phyloP scores from a whole-genome alignment of 2,888 invertebrate species.

The Amphipyra tragopoginis region DNA sequence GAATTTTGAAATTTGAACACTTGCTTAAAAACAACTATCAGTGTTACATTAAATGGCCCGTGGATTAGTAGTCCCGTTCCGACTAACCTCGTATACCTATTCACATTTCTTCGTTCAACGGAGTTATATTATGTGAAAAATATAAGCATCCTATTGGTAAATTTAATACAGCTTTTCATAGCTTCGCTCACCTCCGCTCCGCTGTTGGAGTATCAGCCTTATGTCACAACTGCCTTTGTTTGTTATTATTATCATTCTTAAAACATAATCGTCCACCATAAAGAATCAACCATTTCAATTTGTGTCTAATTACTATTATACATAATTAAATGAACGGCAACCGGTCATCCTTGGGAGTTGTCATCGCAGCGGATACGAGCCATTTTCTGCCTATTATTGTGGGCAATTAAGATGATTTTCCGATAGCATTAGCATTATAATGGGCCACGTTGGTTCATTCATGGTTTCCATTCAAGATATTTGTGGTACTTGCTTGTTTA shows the following conservation, averaged over 20 bases:
- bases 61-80: no score
- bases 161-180: no score
- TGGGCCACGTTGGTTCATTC: slow-evolving; percentile 75
- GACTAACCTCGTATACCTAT: no score
- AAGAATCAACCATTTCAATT: slow-evolving; percentile 40
- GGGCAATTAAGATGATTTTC: slow-evolving; percentile 80
- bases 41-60: no score
- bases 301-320: slow-evolving; percentile 35
- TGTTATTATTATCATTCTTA: background rate
- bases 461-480: slow-evolving; percentile 64
- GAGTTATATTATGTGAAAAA: no score
- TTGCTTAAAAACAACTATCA: no score
- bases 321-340: slow-evolving; percentile 53
- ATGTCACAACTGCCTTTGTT: background rate
- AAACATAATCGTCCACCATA: slow-evolving; percentile 3
- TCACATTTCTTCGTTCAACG: no score
- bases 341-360: slow-evolving; percentile 58
- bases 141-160: no score
- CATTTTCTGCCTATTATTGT: slow-evolving; percentile 78
- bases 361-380: slow-evolving; percentile 74
- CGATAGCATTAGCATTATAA: slow-evolving; percentile 86
- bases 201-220: background rate
- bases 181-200: no score
- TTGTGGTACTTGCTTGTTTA: slow-evolving; percentile 27
- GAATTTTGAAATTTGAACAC: no score